These are phyloP conservation scores for Limnephilus lunatus DNA, from an alignment of 2,888 invertebrate genomes.

Conservation along the genomic window DNA sequence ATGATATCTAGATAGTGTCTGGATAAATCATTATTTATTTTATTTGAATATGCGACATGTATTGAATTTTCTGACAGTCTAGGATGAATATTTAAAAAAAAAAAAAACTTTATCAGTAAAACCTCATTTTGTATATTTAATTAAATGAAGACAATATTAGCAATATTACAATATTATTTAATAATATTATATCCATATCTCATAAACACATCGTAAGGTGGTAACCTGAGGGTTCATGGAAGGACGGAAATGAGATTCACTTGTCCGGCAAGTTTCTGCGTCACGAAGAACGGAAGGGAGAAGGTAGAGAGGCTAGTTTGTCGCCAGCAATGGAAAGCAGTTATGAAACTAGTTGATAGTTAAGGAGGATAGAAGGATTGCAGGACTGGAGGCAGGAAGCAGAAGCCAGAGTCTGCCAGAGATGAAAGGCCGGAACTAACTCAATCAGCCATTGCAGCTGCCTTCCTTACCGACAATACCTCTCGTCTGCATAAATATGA, in stretches of 20 bases:
- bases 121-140: too few species aligned
- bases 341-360: not conserved
- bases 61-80: too few species aligned
- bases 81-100: too few species aligned
- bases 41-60: too few species aligned
- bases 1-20: too few species aligned
- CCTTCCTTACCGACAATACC: not conserved
- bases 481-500: constrained; percentile 24
- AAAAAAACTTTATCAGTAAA: too few species aligned
- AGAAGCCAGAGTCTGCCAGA: not conserved
- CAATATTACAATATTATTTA: too few species aligned
- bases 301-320: not conserved
- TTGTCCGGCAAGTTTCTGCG: not conserved
- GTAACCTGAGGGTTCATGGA: not conserved
- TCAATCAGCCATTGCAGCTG: constrained; percentile 36
- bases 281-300: not conserved
- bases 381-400: not conserved
- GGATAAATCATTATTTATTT: too few species aligned
- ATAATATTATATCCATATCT: too few species aligned
- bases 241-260: constrained; percentile 7
- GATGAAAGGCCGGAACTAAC: constrained; percentile 16
- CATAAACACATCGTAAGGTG: not conserved
- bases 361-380: not conserved
- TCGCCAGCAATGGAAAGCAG: not conserved
- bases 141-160: too few species aligned